phyloP scores from a whole-genome alignment of 2,888 invertebrate genomes.

The Sarcophaga subvicina region DNA sequence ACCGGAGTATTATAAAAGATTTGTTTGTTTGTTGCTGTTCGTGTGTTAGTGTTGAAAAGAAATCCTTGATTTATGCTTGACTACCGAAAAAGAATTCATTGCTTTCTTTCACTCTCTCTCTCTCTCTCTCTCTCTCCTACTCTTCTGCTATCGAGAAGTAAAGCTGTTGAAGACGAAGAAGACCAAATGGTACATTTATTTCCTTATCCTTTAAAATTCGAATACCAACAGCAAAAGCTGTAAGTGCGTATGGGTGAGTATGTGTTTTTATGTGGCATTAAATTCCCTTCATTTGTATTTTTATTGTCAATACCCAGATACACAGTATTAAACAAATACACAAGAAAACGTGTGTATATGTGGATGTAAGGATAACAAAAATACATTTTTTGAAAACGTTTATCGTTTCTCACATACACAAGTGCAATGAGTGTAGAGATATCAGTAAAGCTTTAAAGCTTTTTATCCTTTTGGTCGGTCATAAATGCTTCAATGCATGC shows the following conservation, averaged over 20 bases:
- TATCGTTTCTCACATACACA: slow-evolving; percentile 9
- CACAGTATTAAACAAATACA: background rate
- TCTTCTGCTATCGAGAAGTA: background rate
- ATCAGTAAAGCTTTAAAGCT: slow-evolving; percentile 55
- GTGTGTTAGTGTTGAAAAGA: slow-evolving; percentile 38
- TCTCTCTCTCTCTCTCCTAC: too few relatives aligned
- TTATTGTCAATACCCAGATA: slow-evolving; percentile 58
- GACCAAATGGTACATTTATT: slow-evolving; percentile 59
- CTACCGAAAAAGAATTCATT: slow-evolving; percentile 49
- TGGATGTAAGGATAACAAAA: slow-evolving; percentile 24
- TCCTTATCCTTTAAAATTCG: slow-evolving; percentile 54
- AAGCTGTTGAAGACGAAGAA: background rate
- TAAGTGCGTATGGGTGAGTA: background rate
- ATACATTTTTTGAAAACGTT: slow-evolving; percentile 44
- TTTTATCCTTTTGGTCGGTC: slow-evolving; percentile 58
- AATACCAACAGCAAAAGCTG: background rate
- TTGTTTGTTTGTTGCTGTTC: slow-evolving; percentile 52
- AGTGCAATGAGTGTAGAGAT: slow-evolving; percentile 1
- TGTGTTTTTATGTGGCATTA: slow-evolving; percentile 30
- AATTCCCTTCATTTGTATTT: slow-evolving; percentile 61
- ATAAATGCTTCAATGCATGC: slow-evolving; percentile 62
- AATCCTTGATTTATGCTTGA: slow-evolving; percentile 68
- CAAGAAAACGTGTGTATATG: background rate
- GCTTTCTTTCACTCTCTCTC: background rate
- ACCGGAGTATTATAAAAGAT: slow-evolving; percentile 66